A percentile compares a stretch with the other conserved stretches of the same genome.
Conservation (phyloP, 35 echinoderm and acorn worm genomes). For the Anneissia japonica region DNA sequence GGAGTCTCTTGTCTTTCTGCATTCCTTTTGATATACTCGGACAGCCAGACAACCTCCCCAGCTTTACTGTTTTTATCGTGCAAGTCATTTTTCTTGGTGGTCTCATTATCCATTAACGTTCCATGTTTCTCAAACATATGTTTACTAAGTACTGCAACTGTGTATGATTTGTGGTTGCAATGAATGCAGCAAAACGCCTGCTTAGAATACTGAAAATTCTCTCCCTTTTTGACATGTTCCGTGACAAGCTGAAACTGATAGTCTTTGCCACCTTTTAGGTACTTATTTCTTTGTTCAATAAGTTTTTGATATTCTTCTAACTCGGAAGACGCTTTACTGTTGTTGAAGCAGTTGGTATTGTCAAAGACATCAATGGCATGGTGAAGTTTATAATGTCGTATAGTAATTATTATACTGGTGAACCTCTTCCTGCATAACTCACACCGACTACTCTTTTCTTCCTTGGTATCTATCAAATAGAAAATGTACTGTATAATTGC, state of each 20-base stretch:
- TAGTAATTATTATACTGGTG: neutral
- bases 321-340: too few species aligned
- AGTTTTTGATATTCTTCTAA: neutral
- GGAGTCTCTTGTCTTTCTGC: neutral
- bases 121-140: constrained; percentile 4
- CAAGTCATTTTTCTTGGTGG: neutral
- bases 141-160: neutral
- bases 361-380: neutral
- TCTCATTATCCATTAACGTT: neutral
- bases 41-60: neutral
- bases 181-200: neutral
- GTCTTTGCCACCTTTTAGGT: neutral
- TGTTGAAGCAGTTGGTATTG: neutral
- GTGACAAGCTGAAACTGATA: neutral
- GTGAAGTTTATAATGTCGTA: neutral
- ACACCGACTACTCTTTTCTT: neutral
- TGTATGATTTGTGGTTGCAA: neutral
- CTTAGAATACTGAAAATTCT: constrained; percentile 7
- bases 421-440: neutral
- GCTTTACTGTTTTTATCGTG: too few species aligned
- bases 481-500: too few species aligned
- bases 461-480: neutral
- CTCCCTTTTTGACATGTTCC: neutral
- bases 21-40: constrained; percentile 6
- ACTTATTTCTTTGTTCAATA: neutral